Conservation (phyloP, 2,113 vertebrate genomes). For the Alaudala cheleensis region DNA sequence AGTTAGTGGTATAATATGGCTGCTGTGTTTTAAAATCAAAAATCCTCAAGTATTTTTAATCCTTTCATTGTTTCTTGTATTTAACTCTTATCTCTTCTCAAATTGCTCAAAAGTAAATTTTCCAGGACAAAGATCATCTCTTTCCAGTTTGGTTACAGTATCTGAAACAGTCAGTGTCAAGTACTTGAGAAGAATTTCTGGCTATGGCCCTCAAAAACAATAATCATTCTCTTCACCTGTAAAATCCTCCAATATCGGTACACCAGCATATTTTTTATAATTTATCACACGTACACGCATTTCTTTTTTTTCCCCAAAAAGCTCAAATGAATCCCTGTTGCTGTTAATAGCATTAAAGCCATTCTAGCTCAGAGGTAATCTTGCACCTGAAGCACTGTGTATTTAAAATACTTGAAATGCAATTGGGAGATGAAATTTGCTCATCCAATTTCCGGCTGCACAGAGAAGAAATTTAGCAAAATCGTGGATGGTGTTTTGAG, state of each 20-base stretch:
- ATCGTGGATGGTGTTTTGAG: neutral
- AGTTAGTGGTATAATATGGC: neutral
- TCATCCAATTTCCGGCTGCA: neutral
- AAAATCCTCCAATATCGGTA: neutral
- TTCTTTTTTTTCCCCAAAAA: neutral
- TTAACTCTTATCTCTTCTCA: neutral
- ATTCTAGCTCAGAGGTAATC: neutral
- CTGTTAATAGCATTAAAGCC: neutral
- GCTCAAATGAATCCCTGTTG: neutral
- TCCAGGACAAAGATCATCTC: neutral
- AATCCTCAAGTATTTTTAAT: neutral
- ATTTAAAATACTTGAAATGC: conserved; percentile 35
- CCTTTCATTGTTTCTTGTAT: neutral
- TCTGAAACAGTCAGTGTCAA: neutral
- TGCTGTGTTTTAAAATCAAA: neutral
- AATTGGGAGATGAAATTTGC: conserved; percentile 11
- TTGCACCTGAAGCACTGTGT: neutral
- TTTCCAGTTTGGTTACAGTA: neutral
- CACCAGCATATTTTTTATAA: neutral
- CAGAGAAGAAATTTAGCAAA: conserved; percentile 19
- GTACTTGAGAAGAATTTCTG: neutral
- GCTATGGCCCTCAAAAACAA: neutral
- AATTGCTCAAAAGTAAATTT: neutral
- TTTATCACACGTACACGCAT: neutral
- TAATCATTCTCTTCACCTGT: neutral